Evolutionary conservation across 2,888 invertebrate species (phyloP).

Genomic region (Tetheella fluctuosa): DNA sequence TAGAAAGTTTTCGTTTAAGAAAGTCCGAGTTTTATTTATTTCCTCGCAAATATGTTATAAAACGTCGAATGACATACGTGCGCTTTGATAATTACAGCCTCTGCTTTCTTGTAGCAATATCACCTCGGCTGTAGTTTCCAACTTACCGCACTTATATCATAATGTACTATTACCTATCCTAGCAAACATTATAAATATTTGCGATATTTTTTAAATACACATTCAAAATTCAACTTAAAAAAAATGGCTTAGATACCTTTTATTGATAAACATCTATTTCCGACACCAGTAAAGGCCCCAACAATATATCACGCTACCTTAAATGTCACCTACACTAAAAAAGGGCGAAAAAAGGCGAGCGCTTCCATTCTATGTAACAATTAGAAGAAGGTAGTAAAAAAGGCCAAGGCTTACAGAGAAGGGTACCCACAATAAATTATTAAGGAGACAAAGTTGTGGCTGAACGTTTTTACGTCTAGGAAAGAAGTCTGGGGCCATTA

Average conservation of each 20-base stretch:
- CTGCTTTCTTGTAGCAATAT: too few relatives aligned
- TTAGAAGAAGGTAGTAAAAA: slow-evolving; percentile 58
- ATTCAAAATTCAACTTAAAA: neutral
- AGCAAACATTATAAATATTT: too few relatives aligned
- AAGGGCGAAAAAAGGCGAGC: slow-evolving; percentile 45
- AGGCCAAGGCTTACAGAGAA: slow-evolving; percentile 40
- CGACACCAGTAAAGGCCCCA: slow-evolving; percentile 23
- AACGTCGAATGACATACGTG: too few relatives aligned
- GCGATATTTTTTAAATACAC: too few relatives aligned
- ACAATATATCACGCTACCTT: slow-evolving; percentile 45
- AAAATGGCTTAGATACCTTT: neutral
- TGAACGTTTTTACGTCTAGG: slow-evolving; percentile 48
- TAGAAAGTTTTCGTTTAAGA: too few relatives aligned
- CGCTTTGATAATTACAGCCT: too few relatives aligned
- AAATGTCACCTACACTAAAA: slow-evolving; percentile 51
- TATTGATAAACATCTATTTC: neutral
- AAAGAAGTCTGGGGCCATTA: slow-evolving; percentile 50
- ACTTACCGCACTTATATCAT: too few relatives aligned
- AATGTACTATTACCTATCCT: too few relatives aligned
- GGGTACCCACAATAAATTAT: slow-evolving; percentile 62
- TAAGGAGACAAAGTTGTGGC: slow-evolving; percentile 62
- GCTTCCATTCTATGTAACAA: slow-evolving; percentile 60
- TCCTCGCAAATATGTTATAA: too few relatives aligned
- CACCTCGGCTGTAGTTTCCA: too few relatives aligned
- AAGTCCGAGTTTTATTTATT: too few relatives aligned